Conservation (phyloP, 2,888 invertebrate genomes). For the Blera fallax region DNA sequence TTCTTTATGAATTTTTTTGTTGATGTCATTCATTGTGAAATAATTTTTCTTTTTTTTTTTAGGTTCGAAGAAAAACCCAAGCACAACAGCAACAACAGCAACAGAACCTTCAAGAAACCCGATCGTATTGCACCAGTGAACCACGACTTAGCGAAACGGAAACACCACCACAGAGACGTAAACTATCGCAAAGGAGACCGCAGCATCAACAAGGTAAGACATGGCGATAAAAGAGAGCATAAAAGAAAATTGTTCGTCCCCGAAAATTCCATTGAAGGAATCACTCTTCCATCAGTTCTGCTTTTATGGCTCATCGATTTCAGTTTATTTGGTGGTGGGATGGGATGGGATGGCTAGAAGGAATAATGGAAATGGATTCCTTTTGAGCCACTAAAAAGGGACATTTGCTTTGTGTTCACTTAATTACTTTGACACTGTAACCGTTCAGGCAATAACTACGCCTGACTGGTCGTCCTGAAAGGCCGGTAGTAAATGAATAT, state of each 20-base stretch:
- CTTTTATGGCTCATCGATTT: conserved; percentile 10
- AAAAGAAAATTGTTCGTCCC: not conserved
- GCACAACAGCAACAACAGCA: conserved; percentile 78
- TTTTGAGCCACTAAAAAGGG: not conserved
- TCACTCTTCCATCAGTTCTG: not conserved
- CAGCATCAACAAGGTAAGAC: conserved; percentile 80
- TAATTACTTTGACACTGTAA: conserved; percentile 10
- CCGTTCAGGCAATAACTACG: conserved; percentile 8
- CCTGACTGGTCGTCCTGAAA: not conserved
- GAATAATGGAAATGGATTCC: not conserved
- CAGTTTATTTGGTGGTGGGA: not conserved
- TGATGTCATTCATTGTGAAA: not conserved
- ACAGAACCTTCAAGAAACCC: conserved; percentile 80
- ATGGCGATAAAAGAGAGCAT: no score
- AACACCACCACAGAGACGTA: conserved; percentile 83
- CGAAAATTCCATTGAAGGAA: not conserved
- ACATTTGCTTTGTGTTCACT: conserved; percentile 1
- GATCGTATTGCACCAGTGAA: conserved; percentile 85
- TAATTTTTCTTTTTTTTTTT: conserved; percentile 35
- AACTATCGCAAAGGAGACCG: conserved; percentile 81
- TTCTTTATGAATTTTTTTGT: not conserved
- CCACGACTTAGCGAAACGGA: conserved; percentile 85
- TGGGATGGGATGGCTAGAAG: no score
- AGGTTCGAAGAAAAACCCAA: conserved; percentile 80
- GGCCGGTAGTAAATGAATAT: not conserved